Conservation (phyloP, 1,140 invertebrate genomes). For the Ostrea edulis region DNA sequence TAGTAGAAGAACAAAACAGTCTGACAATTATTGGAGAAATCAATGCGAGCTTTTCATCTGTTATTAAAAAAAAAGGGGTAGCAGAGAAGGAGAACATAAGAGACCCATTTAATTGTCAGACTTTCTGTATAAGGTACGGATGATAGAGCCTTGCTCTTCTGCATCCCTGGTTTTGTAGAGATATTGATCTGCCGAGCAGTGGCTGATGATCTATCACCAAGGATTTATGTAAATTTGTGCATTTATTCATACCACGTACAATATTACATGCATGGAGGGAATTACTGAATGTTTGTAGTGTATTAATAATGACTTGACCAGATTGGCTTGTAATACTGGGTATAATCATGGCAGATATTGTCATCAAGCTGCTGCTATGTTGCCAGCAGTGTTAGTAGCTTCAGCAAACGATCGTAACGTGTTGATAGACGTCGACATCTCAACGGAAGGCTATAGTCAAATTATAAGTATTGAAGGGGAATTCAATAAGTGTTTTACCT, state of each 20-base stretch:
- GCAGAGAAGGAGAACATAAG: not conserved
- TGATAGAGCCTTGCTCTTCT: constrained; percentile 18
- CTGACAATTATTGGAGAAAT: constrained; percentile 19
- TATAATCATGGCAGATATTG: constrained; percentile 33
- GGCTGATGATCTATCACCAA: constrained; percentile 31
- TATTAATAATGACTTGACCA: constrained; percentile 25
- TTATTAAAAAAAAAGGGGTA: not conserved
- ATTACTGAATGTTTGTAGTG: constrained; percentile 32
- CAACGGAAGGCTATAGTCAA: not conserved
- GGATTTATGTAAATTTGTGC: constrained; percentile 37
- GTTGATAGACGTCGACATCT: constrained; percentile 19
- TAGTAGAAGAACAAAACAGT: constrained; percentile 10
- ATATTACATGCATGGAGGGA: constrained; percentile 29
- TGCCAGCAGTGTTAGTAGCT: constrained; percentile 2
- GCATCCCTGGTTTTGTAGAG: constrained; percentile 19
- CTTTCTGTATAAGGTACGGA: constrained; percentile 11
- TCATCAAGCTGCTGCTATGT: not conserved
- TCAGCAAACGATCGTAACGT: not conserved
- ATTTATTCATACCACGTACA: constrained; percentile 36
- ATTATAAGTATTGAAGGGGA: not conserved
- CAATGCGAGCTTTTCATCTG: not conserved
- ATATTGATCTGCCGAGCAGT: constrained; percentile 8
- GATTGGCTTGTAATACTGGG: constrained; percentile 2
- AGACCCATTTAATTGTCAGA: constrained; percentile 2
- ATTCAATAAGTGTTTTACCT: constrained; percentile 3